Conservation (phyloP, 1,140 invertebrate species). For the Drosophila ananassae region DNA sequence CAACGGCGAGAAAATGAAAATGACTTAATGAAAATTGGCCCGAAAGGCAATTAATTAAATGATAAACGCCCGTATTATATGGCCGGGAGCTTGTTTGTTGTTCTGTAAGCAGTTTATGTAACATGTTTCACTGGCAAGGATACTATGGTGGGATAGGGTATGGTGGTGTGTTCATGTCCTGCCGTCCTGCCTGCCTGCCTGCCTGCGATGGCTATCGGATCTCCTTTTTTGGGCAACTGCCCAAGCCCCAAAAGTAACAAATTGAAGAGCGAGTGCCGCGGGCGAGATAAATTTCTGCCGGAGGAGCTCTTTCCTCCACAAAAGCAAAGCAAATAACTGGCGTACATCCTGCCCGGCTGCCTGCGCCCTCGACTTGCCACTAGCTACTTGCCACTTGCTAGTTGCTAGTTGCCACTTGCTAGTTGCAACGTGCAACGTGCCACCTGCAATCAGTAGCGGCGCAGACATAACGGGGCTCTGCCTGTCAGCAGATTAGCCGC, state of each 20-base stretch:
- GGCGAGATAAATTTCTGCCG: constrained; percentile 37
- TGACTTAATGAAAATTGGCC: constrained; percentile 63
- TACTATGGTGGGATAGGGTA: neutral
- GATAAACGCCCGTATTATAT: constrained; percentile 67
- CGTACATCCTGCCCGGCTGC: constrained; percentile 1
- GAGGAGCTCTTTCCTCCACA: neutral
- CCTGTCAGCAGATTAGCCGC: constrained; percentile 27
- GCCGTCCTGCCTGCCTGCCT: neutral
- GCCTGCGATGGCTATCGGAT: neutral
- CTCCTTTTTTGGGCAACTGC: constrained; percentile 15
- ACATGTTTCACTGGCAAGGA: constrained; percentile 25
- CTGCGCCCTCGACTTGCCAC: neutral
- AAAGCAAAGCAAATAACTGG: neutral
- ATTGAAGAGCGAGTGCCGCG: constrained; percentile 26
- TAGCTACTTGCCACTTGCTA: neutral
- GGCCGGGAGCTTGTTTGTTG: constrained; percentile 42
- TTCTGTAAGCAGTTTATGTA: constrained; percentile 60
- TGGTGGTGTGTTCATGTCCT: neutral
- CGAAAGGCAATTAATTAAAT: constrained; percentile 69
- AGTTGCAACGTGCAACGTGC: constrained; percentile 7
- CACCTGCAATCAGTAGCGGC: constrained; percentile 6
- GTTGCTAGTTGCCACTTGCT: neutral
- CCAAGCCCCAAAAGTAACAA: constrained; percentile 9
- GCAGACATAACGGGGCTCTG: constrained; percentile 16
- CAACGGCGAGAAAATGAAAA: constrained; percentile 47